Percentiles rank a stretch among this genome's conserved stretches.
These are phyloP conservation scores for Labroides dimidiatus DNA, from an alignment of 2,797 vertebrate species.

Conservation along the genomic window DNA sequence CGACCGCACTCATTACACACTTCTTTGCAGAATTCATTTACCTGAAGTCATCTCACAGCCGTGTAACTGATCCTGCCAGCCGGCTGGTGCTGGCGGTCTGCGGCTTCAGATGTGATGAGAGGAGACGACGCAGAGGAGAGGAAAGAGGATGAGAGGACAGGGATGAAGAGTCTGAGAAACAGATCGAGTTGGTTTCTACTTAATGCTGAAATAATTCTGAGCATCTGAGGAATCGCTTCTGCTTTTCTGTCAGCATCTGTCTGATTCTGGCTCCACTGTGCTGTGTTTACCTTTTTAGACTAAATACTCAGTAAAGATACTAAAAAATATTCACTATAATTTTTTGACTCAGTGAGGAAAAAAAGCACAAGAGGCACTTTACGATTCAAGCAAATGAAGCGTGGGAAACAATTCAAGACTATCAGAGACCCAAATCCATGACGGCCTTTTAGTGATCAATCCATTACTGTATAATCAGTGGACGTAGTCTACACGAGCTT, in stretches of 20 bases:
- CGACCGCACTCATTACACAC: conserved; percentile 23
- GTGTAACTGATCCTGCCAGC: conserved; percentile 39
- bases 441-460: neutral
- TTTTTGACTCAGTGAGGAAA: no score
- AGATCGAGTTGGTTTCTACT: conserved; percentile 35
- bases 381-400: no score
- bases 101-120: conserved; percentile 42
- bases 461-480: no score
- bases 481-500: no score
- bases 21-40: conserved; percentile 43
- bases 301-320: no score
- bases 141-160: neutral
- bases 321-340: no score
- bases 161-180: conserved; percentile 10
- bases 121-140: conserved; percentile 20
- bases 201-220: conserved; percentile 26
- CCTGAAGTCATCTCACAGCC: conserved; percentile 52
- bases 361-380: no score
- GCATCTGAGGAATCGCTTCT: conserved; percentile 13
- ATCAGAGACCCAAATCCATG: neutral
- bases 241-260: conserved; percentile 15
- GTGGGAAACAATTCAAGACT: conserved; percentile 22
- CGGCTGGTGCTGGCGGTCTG: conserved; percentile 39
- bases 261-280: conserved; percentile 8
- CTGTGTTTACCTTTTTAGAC: neutral